These are phyloP conservation scores for Brachirus orientalis DNA, from an alignment of 2,113 vertebrate genomes.

Conservation along the genomic window DNA sequence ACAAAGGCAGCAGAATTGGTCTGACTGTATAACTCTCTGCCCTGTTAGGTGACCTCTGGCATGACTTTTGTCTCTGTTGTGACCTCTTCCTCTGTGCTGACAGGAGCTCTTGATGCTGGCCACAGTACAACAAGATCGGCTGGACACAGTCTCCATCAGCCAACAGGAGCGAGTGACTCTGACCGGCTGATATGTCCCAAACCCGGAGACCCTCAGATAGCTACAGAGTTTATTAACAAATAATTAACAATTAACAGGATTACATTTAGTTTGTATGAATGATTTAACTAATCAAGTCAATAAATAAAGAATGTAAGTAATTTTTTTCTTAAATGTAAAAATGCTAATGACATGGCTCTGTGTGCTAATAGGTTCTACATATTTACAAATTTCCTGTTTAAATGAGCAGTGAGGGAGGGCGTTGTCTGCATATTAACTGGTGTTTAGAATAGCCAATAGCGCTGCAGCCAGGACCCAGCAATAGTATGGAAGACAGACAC, in stretches of 20 bases:
- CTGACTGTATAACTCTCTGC: constrained; percentile 74
- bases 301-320: no score
- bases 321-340: no score
- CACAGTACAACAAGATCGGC: constrained; percentile 90
- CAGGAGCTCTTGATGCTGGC: constrained; percentile 76
- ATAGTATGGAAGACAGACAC: no score
- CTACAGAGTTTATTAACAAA: constrained; percentile 66
- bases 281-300: no score
- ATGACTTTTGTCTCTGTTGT: constrained; percentile 14
- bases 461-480: no score
- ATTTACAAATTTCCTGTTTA: no score
- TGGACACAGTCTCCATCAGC: constrained; percentile 90
- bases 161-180: constrained; percentile 91
- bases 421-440: no score
- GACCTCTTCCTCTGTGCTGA: constrained; percentile 1
- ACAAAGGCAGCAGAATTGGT: constrained; percentile 82
- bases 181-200: constrained; percentile 91
- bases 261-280: no score
- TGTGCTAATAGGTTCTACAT: no score
- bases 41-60: constrained; percentile 65
- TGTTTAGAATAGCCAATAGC: no score
- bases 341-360: no score
- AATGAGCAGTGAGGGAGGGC: no score
- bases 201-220: constrained; percentile 83
- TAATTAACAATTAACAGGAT: neutral